These are phyloP conservation scores for Mechanitis messenoides DNA, from an alignment of 2,888 invertebrate species.

Conservation along the genomic window DNA sequence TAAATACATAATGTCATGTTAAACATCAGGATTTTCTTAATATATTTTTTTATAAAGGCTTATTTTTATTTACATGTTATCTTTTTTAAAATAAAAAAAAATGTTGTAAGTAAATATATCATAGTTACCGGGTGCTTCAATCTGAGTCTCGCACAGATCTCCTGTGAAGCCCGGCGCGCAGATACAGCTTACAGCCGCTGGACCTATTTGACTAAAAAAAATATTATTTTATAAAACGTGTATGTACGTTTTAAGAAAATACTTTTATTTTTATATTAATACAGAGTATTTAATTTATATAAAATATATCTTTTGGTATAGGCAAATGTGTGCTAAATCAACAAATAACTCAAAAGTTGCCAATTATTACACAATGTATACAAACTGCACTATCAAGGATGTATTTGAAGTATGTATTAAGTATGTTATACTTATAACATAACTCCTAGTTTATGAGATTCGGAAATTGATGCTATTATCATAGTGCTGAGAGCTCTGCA, in stretches of 20 bases:
- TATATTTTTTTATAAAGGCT: neutral
- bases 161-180: constrained; percentile 79
- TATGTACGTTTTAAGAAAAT: too few relatives aligned
- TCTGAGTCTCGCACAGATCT: constrained; percentile 79
- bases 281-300: too few relatives aligned
- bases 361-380: too few relatives aligned
- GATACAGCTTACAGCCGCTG: constrained; percentile 84
- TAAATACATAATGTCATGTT: too few relatives aligned
- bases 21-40: neutral
- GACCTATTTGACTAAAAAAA: constrained; percentile 81
- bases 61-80: too few relatives aligned
- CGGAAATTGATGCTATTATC: constrained; percentile 31
- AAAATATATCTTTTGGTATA: too few relatives aligned
- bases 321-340: too few relatives aligned
- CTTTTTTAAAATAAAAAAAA: too few relatives aligned
- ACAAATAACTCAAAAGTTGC: too few relatives aligned
- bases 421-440: constrained; percentile 17
- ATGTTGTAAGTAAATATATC: too few relatives aligned
- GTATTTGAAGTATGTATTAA: constrained; percentile 16
- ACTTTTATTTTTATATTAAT: too few relatives aligned
- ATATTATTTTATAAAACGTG: neutral
- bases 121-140: constrained; percentile 61
- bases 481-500: constrained; percentile 22
- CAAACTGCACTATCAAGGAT: neutral
- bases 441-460: constrained; percentile 22